These are phyloP conservation scores for Amblyornis subalaris DNA, from an alignment of 2,113 vertebrate genomes.

Conservation along the genomic window DNA sequence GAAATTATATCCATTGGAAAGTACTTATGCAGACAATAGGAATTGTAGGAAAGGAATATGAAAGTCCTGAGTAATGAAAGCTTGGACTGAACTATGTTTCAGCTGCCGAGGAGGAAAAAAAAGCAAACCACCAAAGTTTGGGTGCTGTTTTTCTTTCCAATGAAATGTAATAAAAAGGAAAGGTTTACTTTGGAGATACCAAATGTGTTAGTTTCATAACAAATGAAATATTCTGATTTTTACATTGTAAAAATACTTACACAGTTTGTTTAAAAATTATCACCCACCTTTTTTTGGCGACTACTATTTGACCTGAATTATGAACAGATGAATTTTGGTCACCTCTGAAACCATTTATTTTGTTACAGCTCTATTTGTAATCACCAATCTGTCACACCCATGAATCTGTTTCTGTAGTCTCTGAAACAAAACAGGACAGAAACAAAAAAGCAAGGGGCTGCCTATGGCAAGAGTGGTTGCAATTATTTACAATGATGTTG, in stretches of 20 bases:
- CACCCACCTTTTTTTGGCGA: neutral
- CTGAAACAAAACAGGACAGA: neutral
- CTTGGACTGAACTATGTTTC: neutral
- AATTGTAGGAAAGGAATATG: neutral
- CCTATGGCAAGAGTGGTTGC: neutral
- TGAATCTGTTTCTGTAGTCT: neutral
- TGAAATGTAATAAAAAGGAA: neutral
- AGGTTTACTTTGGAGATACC: neutral
- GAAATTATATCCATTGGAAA: neutral
- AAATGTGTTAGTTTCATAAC: neutral
- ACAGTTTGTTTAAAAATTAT: neutral
- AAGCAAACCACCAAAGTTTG: neutral
- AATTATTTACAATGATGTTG: neutral
- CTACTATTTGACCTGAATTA: neutral
- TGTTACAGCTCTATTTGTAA: neutral
- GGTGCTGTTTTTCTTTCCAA: neutral
- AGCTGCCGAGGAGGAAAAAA: neutral
- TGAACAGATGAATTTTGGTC: neutral
- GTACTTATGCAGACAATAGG: accelerated
- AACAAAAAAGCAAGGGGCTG: neutral
- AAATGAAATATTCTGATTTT: neutral
- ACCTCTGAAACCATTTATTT: neutral
- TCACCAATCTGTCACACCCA: neutral
- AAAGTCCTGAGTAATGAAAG: neutral
- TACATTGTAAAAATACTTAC: neutral